A percentile compares a stretch with the other conserved stretches of the same genome.
These are phyloP conservation scores for Popillia japonica DNA, from an alignment of 1,140 invertebrate genomes.

Conservation along the genomic window DNA sequence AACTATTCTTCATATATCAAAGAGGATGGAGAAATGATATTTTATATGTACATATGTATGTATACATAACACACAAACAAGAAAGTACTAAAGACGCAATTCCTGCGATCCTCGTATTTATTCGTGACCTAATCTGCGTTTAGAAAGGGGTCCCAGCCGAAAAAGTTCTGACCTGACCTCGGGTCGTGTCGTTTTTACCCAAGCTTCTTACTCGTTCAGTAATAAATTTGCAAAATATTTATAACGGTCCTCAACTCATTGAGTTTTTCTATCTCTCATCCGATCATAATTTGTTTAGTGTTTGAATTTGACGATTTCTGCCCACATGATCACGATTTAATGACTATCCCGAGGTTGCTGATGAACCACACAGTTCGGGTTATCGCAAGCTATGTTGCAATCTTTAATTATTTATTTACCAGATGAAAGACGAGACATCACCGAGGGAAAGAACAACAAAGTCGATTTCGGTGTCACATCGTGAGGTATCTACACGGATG, in stretches of 20 bases:
- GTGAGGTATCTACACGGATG: not conserved
- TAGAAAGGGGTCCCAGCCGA: not conserved
- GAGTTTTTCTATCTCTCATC: not conserved
- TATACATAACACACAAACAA: too few species aligned
- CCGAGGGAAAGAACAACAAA: not conserved
- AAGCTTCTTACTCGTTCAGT: not conserved
- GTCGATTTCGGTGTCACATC: not conserved
- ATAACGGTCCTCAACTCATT: not conserved
- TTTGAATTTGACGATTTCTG: conserved; percentile 4
- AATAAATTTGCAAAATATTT: not conserved
- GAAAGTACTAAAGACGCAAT: not conserved
- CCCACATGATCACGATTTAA: conserved; percentile 22
- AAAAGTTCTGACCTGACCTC: conserved; percentile 4
- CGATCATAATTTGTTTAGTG: conserved; percentile 6
- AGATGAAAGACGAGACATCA: not conserved
- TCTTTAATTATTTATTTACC: not conserved
- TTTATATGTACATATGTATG: too few species aligned
- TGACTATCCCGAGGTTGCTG: not conserved
- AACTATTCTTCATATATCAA: too few species aligned
- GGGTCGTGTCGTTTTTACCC: not conserved
- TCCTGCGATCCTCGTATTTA: not conserved
- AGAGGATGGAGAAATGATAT: too few species aligned
- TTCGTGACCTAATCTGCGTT: conserved; percentile 10
- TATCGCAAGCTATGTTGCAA: not conserved
- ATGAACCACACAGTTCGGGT: not conserved